These are phyloP conservation scores for Sialia sialis DNA, from an alignment of 2,113 vertebrate genomes.

Conservation along the genomic window DNA sequence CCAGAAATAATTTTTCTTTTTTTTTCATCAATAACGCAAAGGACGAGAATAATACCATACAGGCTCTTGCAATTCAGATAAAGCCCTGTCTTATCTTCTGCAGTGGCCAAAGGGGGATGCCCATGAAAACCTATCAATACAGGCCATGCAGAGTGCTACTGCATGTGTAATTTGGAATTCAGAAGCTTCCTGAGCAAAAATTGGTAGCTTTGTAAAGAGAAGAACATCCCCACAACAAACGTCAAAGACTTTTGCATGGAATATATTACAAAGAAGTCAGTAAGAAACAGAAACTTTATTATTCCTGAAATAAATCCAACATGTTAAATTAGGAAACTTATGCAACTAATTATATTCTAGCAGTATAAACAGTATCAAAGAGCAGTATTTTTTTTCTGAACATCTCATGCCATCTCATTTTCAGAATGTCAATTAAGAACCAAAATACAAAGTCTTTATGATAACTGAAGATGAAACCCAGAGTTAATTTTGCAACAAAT, in stretches of 20 bases:
- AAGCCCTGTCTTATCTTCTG: not conserved
- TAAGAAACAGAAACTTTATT: not conserved
- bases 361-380: not conserved
- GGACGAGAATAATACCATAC: not conserved
- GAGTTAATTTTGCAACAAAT: not conserved
- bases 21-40: not conserved
- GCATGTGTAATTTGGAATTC: not conserved
- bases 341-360: conserved; percentile 13
- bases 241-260: not conserved
- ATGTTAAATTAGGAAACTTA: conserved; percentile 3
- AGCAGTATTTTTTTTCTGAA: not conserved
- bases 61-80: not conserved
- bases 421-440: not conserved
- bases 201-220: not conserved
- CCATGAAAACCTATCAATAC: not conserved
- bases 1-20: not conserved
- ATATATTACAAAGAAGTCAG: not conserved
- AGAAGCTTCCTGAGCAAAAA: not conserved
- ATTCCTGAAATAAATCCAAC: conserved; percentile 8
- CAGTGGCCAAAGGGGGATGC: not conserved
- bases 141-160: not conserved
- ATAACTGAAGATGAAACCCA: not conserved
- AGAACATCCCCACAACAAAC: not conserved
- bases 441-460: not conserved
- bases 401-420: not conserved